These are phyloP conservation scores for Dolomedes plantarius DNA, from an alignment of 2,888 invertebrate species.

Conservation along the genomic window DNA sequence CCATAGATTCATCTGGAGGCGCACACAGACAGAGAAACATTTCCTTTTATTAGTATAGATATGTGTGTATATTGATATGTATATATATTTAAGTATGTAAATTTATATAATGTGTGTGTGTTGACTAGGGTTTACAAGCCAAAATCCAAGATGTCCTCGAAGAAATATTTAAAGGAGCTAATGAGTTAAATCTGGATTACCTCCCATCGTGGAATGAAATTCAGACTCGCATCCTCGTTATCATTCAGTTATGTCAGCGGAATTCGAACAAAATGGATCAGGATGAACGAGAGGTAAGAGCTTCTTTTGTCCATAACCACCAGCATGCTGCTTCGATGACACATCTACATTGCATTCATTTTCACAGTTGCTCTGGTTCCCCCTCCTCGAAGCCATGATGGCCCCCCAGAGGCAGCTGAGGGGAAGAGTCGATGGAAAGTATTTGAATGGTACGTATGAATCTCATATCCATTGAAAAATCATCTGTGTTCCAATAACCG, in stretches of 20 bases:
- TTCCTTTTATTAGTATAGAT: too few species aligned
- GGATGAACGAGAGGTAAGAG: conserved; percentile 78
- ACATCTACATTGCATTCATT: too few species aligned
- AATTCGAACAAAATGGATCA: conserved; percentile 78
- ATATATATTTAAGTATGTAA: too few species aligned
- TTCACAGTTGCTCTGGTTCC: conserved; percentile 77
- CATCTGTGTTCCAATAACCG: too few species aligned
- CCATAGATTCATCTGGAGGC: too few species aligned
- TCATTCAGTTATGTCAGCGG: conserved; percentile 79
- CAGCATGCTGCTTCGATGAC: too few species aligned
- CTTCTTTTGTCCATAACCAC: too few species aligned
- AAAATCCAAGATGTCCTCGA: conserved; percentile 56
- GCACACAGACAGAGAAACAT: too few species aligned
- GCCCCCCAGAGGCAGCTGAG: conserved; percentile 77
- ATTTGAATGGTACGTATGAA: conserved; percentile 57
- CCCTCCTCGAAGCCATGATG: conserved; percentile 78
- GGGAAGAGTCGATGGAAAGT: conserved; percentile 72
- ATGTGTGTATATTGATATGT: too few species aligned
- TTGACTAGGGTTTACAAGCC: conserved; percentile 41
- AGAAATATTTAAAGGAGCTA: conserved; percentile 11
- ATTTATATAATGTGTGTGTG: too few species aligned
- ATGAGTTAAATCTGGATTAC: conserved; percentile 62
- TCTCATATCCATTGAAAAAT: not conserved
- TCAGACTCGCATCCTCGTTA: conserved; percentile 73
- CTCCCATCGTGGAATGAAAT: conserved; percentile 73